Evolutionary conservation across 1,140 invertebrate species (phyloP).

Genomic region (Tetragnatha versicolor): DNA sequence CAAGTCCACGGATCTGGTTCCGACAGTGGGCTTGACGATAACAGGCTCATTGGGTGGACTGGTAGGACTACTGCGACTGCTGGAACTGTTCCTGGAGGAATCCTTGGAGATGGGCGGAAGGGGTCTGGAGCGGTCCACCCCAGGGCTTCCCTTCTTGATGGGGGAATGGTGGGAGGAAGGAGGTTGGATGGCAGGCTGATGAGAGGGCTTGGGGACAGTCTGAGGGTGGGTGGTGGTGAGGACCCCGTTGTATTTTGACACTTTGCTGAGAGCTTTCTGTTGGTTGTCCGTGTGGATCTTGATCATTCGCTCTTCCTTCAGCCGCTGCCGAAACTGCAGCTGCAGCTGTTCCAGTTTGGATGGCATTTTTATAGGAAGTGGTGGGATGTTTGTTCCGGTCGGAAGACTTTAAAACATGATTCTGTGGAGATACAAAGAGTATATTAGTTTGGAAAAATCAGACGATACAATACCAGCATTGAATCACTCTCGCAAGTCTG

Average conservation of each 20-base stretch:
- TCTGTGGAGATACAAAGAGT: no score
- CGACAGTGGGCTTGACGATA: not conserved
- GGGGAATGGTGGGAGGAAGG: constrained; percentile 55
- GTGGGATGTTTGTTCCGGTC: no score
- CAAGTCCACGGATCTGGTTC: constrained; percentile 33
- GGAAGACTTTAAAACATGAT: no score
- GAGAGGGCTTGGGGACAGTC: not conserved
- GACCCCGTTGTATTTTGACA: constrained; percentile 56
- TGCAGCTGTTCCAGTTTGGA: constrained; percentile 62
- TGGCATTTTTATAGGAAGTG: constrained; percentile 28
- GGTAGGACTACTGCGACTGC: constrained; percentile 14
- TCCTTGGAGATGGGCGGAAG: constrained; percentile 52
- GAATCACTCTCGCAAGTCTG: no score
- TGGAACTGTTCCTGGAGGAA: constrained; percentile 34
- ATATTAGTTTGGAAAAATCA: no score
- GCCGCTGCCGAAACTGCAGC: constrained; percentile 61
- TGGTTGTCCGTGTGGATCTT: constrained; percentile 63
- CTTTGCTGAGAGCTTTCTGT: constrained; percentile 60
- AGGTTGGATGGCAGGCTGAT: not conserved
- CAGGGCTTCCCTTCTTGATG: constrained; percentile 58
- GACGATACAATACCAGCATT: not conserved
- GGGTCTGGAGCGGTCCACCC: constrained; percentile 58
- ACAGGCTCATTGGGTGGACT: not conserved
- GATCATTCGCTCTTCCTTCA: constrained; percentile 62
- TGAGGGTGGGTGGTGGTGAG: constrained; percentile 21